Evolutionary conservation across 2,888 invertebrate species (phyloP), one percentile per base, ranked within the genome.

Genomic region (Amblyjoppa proteus): DNA sequence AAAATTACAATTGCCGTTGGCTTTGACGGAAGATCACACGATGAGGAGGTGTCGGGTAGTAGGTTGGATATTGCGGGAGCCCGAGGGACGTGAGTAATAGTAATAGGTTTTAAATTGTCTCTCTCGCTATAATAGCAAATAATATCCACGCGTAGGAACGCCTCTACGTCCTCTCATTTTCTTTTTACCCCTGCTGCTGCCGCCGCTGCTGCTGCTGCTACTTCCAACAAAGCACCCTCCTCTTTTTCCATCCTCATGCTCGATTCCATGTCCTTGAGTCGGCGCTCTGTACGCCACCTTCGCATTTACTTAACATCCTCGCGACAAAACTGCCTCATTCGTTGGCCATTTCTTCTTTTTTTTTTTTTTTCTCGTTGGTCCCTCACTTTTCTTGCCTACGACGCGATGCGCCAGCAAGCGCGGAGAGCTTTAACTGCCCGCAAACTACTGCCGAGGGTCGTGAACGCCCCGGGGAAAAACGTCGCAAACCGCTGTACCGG

Each of bases 101-200:
- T 93, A 93, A 93, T 93, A 93, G 92, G 91, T 93, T 93, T 93
- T 93, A 93, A 93, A 93, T 93, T 93, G 93, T 93, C 91, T 86
- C 85, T 91, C 91, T 91, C 91, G 91, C 91, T 91, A 91, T 92
- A 92, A 92, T 91, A 91, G 93, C 91, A 91, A 93, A 93, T 92
- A 92, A 93, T 92, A 92, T 91, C 90, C 86, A 88, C 86, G 87
- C 78, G 75, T 51, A 75, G 68, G 84, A 78, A 69, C 81, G 58
- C 61, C 73, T 81, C 79, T 56, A 58, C 69, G 77, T 84, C 75
- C 73, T 74, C 85, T 87, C 76, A 82, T 88, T 84, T 86, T 82
- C 84, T 84, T 84, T 80, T 82, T 84, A 68, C 81, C 45, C 77
- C 20, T 45, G 41, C 64, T 25, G 51, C 69, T 13, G 61, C 73